These are phyloP conservation scores for Kradibia gibbosae DNA, from an alignment of 1,140 invertebrate species.

Conservation along the genomic window DNA sequence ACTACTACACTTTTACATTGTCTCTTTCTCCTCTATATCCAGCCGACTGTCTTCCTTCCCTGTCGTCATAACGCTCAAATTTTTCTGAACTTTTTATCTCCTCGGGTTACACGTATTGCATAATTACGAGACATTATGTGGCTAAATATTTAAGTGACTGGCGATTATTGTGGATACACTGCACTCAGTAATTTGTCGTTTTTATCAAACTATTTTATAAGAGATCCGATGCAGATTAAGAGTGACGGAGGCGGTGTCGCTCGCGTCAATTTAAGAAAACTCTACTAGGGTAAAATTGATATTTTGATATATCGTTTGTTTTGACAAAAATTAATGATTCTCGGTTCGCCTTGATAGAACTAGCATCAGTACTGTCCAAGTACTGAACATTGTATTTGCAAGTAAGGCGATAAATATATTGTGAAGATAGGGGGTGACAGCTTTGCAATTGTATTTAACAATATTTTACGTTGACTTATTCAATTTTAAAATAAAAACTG, in stretches of 20 bases:
- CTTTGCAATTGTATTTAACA: conserved; percentile 21
- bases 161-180: too few relatives aligned
- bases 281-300: background rate
- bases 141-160: too few relatives aligned
- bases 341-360: background rate
- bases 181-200: too few relatives aligned
- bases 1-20: background rate
- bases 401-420: conserved; percentile 16
- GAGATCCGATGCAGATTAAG: too few relatives aligned
- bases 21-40: background rate
- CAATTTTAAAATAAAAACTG: background rate
- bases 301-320: conserved; percentile 20
- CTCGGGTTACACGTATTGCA: too few relatives aligned
- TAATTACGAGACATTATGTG: too few relatives aligned
- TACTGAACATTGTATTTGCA: background rate
- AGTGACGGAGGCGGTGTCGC: background rate
- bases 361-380: background rate
- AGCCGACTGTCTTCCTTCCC: background rate
- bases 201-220: too few relatives aligned
- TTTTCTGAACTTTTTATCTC: conserved; percentile 8
- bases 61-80: background rate
- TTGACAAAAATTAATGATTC: conserved; percentile 23
- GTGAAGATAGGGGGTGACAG: conserved; percentile 5
- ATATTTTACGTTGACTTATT: background rate
- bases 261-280: background rate